phyloP scores from a whole-genome alignment of 1,140 invertebrate genomes.

The Carposina sasakii region DNA sequence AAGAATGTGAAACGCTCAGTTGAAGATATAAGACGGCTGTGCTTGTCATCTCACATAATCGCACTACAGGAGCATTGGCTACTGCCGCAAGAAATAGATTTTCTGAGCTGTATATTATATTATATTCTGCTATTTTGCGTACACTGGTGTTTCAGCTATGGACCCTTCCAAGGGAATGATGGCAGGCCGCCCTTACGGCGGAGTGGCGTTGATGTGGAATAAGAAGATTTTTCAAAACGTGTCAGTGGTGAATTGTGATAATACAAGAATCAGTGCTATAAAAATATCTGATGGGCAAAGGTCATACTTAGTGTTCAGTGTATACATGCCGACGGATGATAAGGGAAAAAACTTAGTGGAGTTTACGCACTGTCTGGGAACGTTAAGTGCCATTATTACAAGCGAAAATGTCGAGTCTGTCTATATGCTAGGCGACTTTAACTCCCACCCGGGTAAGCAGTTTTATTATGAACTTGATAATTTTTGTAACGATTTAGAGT shows the following conservation, averaged over 20 bases:
- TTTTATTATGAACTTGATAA: slow-evolving; percentile 7
- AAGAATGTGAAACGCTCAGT: not conserved
- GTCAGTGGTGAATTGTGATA: not conserved
- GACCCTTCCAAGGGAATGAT: not conserved
- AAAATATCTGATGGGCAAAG: not conserved
- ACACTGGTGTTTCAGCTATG: not conserved
- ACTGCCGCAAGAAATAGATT: not conserved
- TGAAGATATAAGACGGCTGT: not conserved
- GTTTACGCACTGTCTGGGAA: not conserved
- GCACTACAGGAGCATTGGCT: not conserved
- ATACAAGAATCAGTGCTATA: not conserved
- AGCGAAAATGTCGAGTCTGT: not conserved
- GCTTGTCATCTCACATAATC: not conserved
- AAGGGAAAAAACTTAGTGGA: not conserved
- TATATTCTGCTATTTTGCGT: not conserved
- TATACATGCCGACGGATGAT: not conserved
- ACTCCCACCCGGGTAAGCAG: slow-evolving; percentile 3
- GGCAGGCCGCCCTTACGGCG: not conserved
- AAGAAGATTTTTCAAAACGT: not conserved
- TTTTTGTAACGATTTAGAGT: slow-evolving; percentile 4
- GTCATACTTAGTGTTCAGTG: not conserved
- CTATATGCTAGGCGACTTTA: not conserved
- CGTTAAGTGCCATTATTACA: not conserved
- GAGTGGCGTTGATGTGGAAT: not conserved
- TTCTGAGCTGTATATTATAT: too few relatives aligned